These are phyloP conservation scores for Chiloscyllium plagiosum DNA, from an alignment of 2,113 vertebrate species.

Conservation along the genomic window DNA sequence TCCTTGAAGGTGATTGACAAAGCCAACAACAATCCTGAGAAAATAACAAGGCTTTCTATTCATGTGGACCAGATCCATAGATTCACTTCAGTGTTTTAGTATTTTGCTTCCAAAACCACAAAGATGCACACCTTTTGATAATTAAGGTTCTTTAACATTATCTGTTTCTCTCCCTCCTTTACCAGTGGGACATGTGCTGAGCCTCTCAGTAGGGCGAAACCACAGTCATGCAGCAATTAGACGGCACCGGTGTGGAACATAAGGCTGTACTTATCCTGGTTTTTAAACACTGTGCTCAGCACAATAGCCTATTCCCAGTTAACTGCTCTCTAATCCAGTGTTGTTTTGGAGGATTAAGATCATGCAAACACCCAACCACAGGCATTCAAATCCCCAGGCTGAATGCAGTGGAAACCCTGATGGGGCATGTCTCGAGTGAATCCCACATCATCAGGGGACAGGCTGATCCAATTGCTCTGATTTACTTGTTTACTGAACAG, in stretches of 20 bases:
- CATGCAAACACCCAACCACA: background rate
- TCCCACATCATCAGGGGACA: background rate
- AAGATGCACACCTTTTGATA: background rate
- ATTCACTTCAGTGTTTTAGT: background rate
- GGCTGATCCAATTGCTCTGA: background rate
- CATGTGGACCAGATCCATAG: background rate
- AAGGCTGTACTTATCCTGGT: slow-evolving; percentile 15
- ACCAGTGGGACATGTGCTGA: background rate
- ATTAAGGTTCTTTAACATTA: background rate
- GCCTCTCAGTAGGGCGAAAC: background rate
- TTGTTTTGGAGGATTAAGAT: slow-evolving; percentile 24
- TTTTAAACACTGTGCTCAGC: slow-evolving; percentile 14
- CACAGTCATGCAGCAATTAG: background rate
- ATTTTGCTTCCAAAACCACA: background rate
- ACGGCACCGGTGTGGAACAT: background rate
- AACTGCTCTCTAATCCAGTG: slow-evolving; percentile 27
- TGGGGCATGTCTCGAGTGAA: background rate
- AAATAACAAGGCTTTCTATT: background rate
- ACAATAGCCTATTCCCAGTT: background rate
- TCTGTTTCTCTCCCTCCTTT: background rate
- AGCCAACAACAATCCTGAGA: background rate
- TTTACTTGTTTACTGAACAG: background rate
- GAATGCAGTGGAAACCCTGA: background rate
- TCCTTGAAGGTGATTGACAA: background rate
- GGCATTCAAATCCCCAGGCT: background rate